Conservation (phyloP, 2,113 vertebrate species). For the Heteronetta atricapilla region DNA sequence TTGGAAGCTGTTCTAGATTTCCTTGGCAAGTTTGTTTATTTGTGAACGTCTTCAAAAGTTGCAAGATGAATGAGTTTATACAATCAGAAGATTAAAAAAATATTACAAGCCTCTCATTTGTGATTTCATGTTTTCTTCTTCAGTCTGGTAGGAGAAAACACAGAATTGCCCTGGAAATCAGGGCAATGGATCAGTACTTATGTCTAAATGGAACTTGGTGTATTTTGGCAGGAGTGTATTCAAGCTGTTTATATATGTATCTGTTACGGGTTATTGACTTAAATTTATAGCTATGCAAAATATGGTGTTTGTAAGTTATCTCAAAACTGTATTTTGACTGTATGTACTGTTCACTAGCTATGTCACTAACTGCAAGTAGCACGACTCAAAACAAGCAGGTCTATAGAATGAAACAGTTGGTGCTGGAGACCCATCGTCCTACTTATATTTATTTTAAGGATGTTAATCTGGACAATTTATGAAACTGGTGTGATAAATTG, state of each 20-base stretch:
- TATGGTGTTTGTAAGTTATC: not conserved
- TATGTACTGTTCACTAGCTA: not conserved
- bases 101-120: not conserved
- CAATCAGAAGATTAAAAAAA: not conserved
- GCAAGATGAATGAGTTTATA: not conserved
- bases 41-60: not conserved
- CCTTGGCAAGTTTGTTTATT: not conserved
- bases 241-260: not conserved
- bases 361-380: not conserved
- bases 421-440: not conserved
- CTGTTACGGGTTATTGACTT: not conserved
- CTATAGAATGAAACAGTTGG: not conserved
- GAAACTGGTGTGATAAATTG: not conserved
- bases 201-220: not conserved
- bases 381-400: not conserved
- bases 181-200: not conserved
- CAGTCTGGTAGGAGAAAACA: not conserved
- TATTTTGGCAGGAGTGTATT: not conserved
- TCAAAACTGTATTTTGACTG: not conserved
- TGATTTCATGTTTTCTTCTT: not conserved
- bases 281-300: not conserved
- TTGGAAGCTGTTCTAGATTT: not conserved
- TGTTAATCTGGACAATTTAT: not conserved
- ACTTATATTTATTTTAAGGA: not conserved
- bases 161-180: not conserved